Percentiles rank a stretch among this genome's conserved stretches.
phyloP scores from a whole-genome alignment of 2,797 vertebrate genomes.

The Parotocinclus haroldoi region DNA sequence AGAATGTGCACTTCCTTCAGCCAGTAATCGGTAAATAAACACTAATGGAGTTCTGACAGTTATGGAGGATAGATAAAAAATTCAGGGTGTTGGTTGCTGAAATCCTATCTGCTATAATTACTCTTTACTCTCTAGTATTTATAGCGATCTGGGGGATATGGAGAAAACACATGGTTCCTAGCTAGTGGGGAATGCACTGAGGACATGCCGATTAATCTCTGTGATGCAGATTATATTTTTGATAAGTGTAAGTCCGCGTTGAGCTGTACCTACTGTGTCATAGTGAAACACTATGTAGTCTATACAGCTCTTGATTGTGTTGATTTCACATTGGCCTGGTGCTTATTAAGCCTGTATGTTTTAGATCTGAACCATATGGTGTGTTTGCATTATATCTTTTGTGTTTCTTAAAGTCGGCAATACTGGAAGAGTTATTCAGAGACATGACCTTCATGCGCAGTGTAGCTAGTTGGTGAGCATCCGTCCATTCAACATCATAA shows the following conservation, averaged over 20 bases:
- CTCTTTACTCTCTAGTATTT: slow-evolving; percentile 48
- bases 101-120: slow-evolving; percentile 64
- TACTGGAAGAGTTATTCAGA: slow-evolving; percentile 26
- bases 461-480: slow-evolving; percentile 29
- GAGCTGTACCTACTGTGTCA: too few relatives aligned
- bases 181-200: too few relatives aligned
- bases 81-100: slow-evolving; percentile 58
- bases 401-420: slow-evolving; percentile 30
- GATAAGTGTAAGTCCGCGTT: too few relatives aligned
- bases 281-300: too few relatives aligned
- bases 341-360: too few relatives aligned
- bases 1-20: background rate
- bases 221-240: too few relatives aligned
- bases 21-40: slow-evolving; percentile 56
- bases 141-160: slow-evolving; percentile 54
- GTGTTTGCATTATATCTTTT: slow-evolving; percentile 3
- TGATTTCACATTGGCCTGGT: too few relatives aligned
- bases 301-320: too few relatives aligned
- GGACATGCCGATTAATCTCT: too few relatives aligned
- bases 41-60: slow-evolving; percentile 62
- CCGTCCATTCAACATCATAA: slow-evolving; percentile 3
- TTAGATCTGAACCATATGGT: background rate
- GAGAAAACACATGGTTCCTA: background rate
- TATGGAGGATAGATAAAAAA: slow-evolving; percentile 61
- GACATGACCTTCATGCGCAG: slow-evolving; percentile 28